Evolutionary conservation across 1,140 invertebrate species (phyloP).

Genomic region (Oryzaephilus surinamensis): DNA sequence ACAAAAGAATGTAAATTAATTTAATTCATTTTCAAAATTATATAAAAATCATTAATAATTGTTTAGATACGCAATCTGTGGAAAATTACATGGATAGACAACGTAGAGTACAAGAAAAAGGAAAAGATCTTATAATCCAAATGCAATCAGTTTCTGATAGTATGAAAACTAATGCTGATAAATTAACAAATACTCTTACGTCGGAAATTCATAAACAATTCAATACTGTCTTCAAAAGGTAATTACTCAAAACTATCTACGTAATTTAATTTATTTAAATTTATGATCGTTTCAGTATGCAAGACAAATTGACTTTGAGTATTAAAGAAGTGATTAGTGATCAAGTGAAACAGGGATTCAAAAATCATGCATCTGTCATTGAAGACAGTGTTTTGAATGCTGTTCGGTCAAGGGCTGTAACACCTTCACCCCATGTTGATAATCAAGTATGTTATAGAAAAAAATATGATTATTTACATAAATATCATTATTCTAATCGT

Average conservation of each 20-base stretch:
- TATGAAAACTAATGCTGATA: constrained; percentile 30
- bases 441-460: constrained; percentile 38
- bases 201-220: constrained; percentile 33
- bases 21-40: constrained; percentile 2
- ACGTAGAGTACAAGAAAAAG: constrained; percentile 30
- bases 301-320: constrained; percentile 29
- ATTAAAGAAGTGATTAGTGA: constrained; percentile 40
- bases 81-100: constrained; percentile 34
- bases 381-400: constrained; percentile 46
- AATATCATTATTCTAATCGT: constrained; percentile 4
- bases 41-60: constrained; percentile 9
- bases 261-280: constrained; percentile 7
- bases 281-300: constrained; percentile 28
- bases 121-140: constrained; percentile 32
- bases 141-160: constrained; percentile 32
- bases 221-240: constrained; percentile 26
- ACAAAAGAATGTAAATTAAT: constrained; percentile 74
- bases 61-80: constrained; percentile 33
- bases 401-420: constrained; percentile 56
- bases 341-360: constrained; percentile 46
- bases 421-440: constrained; percentile 50
- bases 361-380: constrained; percentile 46
- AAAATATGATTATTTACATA: constrained; percentile 5
- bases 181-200: constrained; percentile 22
- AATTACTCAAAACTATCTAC: constrained; percentile 5